These are phyloP conservation scores for Gymnothorax javanicus DNA, from an alignment of 2,797 vertebrate species.

Conservation along the genomic window DNA sequence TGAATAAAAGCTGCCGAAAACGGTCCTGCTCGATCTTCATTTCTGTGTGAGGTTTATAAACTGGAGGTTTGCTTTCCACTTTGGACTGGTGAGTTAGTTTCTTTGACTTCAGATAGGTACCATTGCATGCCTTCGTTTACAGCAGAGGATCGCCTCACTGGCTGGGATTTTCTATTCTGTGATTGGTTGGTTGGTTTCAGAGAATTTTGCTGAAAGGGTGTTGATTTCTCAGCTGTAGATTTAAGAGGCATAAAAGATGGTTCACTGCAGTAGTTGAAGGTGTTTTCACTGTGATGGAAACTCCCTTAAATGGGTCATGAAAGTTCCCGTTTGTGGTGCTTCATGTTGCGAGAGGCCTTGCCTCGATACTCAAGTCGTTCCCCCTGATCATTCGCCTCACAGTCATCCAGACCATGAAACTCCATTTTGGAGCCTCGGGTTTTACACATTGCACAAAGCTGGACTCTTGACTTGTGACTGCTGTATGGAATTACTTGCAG, in stretches of 20 bases:
- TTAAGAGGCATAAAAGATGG: not conserved
- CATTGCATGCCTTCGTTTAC: not conserved
- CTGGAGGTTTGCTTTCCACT: not conserved
- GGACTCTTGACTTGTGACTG: not conserved
- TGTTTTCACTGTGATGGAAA: not conserved
- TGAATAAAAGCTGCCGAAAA: slow-evolving; percentile 21
- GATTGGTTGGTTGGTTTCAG: not conserved
- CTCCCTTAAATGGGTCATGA: slow-evolving; percentile 1
- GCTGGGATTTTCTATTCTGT: not conserved
- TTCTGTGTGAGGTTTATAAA: not conserved
- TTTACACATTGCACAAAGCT: not conserved
- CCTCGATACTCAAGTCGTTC: too few relatives aligned
- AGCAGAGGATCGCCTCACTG: not conserved
- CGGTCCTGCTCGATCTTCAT: slow-evolving; percentile 6
- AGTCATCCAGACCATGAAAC: not conserved
- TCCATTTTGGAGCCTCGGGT: not conserved
- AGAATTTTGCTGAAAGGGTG: not conserved
- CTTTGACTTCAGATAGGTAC: not conserved
- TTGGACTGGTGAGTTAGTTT: not conserved
- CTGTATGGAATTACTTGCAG: not conserved
- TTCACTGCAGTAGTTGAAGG: not conserved
- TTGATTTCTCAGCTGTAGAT: not conserved
- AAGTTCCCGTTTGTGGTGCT: not conserved
- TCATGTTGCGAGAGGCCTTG: not conserved
- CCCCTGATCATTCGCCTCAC: not conserved